These are phyloP conservation scores for Athalia circularis DNA, from an alignment of 2,888 invertebrate genomes.

Conservation along the genomic window DNA sequence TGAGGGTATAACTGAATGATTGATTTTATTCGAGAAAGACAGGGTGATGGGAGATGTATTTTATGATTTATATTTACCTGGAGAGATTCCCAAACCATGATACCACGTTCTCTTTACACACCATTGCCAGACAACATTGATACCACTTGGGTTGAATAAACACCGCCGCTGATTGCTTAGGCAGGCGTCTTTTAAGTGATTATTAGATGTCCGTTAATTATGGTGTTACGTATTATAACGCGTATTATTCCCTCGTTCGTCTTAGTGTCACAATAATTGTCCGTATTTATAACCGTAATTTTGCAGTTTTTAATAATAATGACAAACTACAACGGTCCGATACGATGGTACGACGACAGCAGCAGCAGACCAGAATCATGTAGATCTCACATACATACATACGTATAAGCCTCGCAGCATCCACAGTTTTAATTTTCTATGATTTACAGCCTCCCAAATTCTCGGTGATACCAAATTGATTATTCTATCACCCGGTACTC, in stretches of 20 bases:
- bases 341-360: constrained; percentile 11
- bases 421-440: constrained; percentile 18
- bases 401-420: constrained; percentile 33
- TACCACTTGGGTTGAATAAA: constrained; percentile 71
- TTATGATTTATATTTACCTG: constrained; percentile 63
- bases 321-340: constrained; percentile 26
- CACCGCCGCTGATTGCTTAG: constrained; percentile 35
- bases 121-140: constrained; percentile 90
- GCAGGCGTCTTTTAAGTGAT: constrained; percentile 17
- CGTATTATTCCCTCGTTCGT: neutral
- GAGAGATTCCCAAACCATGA: constrained; percentile 94
- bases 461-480: neutral
- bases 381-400: constrained; percentile 4
- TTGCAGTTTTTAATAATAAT: constrained; percentile 14
- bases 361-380: constrained; percentile 29
- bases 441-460: neutral
- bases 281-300: neutral
- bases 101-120: constrained; percentile 97
- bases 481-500: constrained; percentile 11
- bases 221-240: neutral
- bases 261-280: neutral
- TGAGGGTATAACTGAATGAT: no score
- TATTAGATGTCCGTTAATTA: neutral
- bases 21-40: neutral
- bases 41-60: neutral